These are phyloP conservation scores for Phyto melanocephala DNA, from an alignment of 2,888 invertebrate species.

Conservation along the genomic window DNA sequence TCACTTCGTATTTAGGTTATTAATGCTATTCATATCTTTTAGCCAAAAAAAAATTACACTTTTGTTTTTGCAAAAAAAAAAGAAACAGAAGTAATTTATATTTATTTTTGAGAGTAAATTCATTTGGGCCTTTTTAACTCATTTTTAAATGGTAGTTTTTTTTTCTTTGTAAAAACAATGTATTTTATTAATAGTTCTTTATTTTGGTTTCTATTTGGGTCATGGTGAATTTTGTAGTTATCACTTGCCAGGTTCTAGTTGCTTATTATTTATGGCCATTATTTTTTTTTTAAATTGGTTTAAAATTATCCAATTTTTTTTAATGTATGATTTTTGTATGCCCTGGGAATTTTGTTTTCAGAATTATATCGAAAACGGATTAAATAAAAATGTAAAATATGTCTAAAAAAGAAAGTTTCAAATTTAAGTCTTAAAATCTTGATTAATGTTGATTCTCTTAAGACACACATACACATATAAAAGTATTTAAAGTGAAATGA, in stretches of 20 bases:
- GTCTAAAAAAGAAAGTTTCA: conserved; percentile 2
- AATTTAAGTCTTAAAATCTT: background rate
- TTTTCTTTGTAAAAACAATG: background rate
- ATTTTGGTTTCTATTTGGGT: conserved; percentile 23
- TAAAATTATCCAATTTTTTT: conserved; percentile 1
- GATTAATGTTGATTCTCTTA: background rate
- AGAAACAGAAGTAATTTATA: background rate
- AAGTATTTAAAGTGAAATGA: too few relatives aligned
- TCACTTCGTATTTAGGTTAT: conserved; percentile 11
- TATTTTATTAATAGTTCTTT: conserved; percentile 18
- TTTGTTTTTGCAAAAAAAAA: background rate
- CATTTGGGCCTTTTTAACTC: background rate
- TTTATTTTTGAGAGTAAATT: conserved; percentile 3
- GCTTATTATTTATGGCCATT: conserved; percentile 19
- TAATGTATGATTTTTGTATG: conserved; percentile 11
- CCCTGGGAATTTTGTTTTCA: conserved; percentile 10
- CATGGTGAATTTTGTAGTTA: conserved; percentile 26
- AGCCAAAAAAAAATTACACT: background rate
- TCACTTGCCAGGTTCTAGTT: conserved; percentile 14
- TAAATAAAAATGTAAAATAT: background rate
- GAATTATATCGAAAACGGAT: background rate
- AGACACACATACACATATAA: background rate
- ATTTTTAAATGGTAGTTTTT: background rate
- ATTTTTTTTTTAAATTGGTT: conserved; percentile 28
- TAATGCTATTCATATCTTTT: conserved; percentile 10